Percentiles rank a stretch among this genome's conserved stretches.
phyloP scores from a whole-genome alignment of 2,113 vertebrate species.

The Solea senegalensis region DNA sequence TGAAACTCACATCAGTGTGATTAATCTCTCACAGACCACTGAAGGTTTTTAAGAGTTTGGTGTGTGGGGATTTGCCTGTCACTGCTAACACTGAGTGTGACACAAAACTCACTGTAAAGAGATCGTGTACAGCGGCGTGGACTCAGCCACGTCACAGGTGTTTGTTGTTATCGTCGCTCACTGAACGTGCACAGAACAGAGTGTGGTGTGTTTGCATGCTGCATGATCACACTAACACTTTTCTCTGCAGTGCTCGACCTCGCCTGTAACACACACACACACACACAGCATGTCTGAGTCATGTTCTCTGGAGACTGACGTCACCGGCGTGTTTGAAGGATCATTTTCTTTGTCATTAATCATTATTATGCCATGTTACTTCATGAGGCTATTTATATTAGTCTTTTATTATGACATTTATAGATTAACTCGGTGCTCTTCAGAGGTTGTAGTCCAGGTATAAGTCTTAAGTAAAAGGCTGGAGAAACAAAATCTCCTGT shows the following conservation, averaged over 20 bases:
- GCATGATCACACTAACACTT: slow-evolving; percentile 60
- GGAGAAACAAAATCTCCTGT: too few species aligned
- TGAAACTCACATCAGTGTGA: slow-evolving; percentile 39
- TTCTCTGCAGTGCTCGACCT: slow-evolving; percentile 7
- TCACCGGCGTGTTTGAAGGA: background rate
- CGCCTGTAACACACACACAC: background rate
- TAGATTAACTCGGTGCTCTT: too few species aligned
- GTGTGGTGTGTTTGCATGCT: slow-evolving; percentile 70
- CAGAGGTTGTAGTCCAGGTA: too few species aligned
- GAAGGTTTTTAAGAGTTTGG: slow-evolving; percentile 13
- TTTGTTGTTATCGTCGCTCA: slow-evolving; percentile 17
- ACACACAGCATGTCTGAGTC: background rate
- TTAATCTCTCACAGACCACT: slow-evolving; percentile 41
- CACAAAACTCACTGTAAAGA: background rate
- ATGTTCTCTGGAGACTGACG: background rate
- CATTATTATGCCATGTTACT: background rate
- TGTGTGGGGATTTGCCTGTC: slow-evolving; percentile 31
- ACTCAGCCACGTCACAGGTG: background rate
- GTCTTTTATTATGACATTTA: too few species aligned
- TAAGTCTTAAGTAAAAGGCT: too few species aligned
- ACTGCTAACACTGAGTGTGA: slow-evolving; percentile 58
- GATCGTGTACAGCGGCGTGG: background rate
- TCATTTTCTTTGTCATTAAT: background rate
- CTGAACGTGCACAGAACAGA: slow-evolving; percentile 16
- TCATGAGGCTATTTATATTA: background rate